phyloP scores from a whole-genome alignment of 2,888 invertebrate species.

The Drosophila nigricruria region DNA sequence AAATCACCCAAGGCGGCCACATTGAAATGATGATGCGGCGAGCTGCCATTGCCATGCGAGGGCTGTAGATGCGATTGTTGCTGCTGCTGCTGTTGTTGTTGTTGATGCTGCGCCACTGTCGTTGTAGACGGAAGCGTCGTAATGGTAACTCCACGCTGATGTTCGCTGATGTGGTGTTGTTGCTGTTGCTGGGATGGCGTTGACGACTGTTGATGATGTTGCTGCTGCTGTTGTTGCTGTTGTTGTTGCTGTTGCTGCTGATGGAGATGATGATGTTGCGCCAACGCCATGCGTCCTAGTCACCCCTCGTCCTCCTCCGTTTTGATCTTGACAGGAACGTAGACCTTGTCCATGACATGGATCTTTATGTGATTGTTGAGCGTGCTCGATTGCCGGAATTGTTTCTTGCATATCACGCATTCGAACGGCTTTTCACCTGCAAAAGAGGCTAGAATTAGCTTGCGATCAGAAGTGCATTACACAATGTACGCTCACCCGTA shows the following conservation, averaged over 20 bases:
- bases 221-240: constrained; percentile 65
- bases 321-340: constrained; percentile 85
- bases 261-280: constrained; percentile 80
- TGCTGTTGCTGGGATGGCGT: constrained; percentile 64
- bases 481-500: constrained; percentile 79
- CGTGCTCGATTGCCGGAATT: constrained; percentile 85
- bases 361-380: constrained; percentile 86
- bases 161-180: constrained; percentile 58
- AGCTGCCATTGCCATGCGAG: constrained; percentile 56
- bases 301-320: constrained; percentile 85
- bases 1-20: constrained; percentile 77
- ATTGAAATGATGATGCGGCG: constrained; percentile 77
- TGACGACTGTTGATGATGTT: constrained; percentile 59
- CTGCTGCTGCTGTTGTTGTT: constrained; percentile 38
- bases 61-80: constrained; percentile 57
- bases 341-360: constrained; percentile 85
- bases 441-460: constrained; percentile 52
- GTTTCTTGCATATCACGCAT: constrained; percentile 85
- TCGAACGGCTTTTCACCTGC: constrained; percentile 85
- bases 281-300: constrained; percentile 85
- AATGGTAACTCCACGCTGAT: constrained; percentile 66
- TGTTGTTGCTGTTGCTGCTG: constrained; percentile 70
- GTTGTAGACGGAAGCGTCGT: constrained; percentile 69
- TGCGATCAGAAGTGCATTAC: background rate
- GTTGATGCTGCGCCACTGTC: constrained; percentile 59